Evolutionary conservation across 2,113 vertebrate genomes (phyloP).

Genomic region (Pimephales promelas): DNA sequence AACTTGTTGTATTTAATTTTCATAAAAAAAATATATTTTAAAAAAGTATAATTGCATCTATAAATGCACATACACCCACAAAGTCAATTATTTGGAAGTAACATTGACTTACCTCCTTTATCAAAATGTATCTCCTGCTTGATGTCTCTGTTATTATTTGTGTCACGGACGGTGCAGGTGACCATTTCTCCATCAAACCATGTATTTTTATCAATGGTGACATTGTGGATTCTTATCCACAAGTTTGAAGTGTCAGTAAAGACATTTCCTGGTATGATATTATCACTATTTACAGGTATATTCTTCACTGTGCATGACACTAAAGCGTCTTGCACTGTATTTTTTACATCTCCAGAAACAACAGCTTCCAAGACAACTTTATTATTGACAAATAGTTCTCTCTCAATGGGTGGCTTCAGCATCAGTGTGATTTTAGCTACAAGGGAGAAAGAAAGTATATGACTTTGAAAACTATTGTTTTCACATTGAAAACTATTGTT

Average conservation of each 20-base stretch:
- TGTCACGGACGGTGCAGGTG: not conserved
- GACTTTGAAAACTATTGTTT: too few relatives aligned
- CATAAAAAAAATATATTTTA: too few relatives aligned
- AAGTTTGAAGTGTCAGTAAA: not conserved
- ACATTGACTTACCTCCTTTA: conserved; percentile 12
- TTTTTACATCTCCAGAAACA: not conserved
- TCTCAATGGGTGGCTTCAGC: conserved; percentile 9
- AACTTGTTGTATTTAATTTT: too few relatives aligned
- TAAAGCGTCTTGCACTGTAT: not conserved
- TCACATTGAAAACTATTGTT: too few relatives aligned
- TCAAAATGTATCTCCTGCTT: not conserved
- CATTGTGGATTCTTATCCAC: not conserved
- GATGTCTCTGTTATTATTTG: not conserved
- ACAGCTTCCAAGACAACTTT: conserved; percentile 23
- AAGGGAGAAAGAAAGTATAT: not conserved
- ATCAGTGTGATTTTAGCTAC: conserved; percentile 11
- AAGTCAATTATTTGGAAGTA: too few relatives aligned
- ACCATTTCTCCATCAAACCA: not conserved
- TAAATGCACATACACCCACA: not conserved
- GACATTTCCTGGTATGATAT: not conserved
- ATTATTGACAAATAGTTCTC: not conserved
- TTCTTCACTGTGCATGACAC: not conserved
- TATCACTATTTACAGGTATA: rapidly evolving
- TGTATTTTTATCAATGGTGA: not conserved
- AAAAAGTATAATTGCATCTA: not conserved